phyloP scores from a whole-genome alignment of 1,140 invertebrate genomes.

The Bombus pyrosoma region DNA sequence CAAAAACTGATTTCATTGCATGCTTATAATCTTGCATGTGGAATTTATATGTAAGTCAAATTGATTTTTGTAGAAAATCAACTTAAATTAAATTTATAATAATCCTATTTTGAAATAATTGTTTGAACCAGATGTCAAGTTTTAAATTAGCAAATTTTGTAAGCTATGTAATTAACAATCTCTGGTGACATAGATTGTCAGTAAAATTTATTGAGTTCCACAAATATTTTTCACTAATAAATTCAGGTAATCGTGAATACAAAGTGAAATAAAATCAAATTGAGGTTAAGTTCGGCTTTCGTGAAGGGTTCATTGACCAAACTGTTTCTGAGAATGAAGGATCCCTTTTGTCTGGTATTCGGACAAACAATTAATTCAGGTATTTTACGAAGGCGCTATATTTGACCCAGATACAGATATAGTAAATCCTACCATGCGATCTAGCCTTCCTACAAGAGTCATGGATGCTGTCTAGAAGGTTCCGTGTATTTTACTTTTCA shows the following conservation, averaged over 20 bases:
- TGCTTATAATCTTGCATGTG: not conserved
- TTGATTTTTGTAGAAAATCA: not conserved
- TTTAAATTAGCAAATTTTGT: not conserved
- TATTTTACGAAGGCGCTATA: conserved; percentile 5
- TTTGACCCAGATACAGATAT: conserved; percentile 37
- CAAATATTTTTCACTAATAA: not conserved
- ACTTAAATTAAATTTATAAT: not conserved
- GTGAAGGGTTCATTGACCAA: conserved; percentile 30
- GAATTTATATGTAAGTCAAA: not conserved
- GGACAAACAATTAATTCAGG: conserved; percentile 22
- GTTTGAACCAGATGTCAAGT: too few relatives aligned
- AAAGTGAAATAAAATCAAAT: not conserved
- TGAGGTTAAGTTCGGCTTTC: not conserved
- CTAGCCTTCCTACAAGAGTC: conserved; percentile 2
- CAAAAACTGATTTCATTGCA: not conserved
- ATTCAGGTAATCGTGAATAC: not conserved
- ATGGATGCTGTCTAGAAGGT: conserved; percentile 8
- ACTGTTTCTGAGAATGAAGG: conserved; percentile 22
- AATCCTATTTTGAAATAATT: too few relatives aligned
- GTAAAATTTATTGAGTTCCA: not conserved
- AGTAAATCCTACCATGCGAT: conserved; percentile 37
- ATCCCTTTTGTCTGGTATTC: conserved; percentile 11
- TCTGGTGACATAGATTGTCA: not conserved
- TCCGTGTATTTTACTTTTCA: conserved; percentile 1
- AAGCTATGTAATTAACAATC: not conserved